Evolutionary conservation across 1,140 invertebrate species (phyloP).

Genomic region (Solenopsis invicta): DNA sequence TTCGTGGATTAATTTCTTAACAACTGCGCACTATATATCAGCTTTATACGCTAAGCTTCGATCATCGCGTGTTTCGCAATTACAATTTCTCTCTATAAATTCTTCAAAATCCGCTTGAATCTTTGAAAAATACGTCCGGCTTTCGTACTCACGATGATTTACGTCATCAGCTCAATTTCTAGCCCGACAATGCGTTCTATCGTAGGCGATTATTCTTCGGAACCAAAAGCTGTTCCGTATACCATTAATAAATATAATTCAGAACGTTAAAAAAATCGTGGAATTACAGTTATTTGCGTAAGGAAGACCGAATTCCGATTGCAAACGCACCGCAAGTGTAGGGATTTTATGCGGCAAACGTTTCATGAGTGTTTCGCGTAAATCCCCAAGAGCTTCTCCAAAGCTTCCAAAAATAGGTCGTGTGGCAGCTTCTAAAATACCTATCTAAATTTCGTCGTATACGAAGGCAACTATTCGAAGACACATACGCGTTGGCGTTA

Average conservation of each 20-base stretch:
- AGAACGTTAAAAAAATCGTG: not conserved
- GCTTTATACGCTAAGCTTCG: not conserved
- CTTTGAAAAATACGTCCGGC: constrained; percentile 1
- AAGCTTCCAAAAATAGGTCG: constrained; percentile 79
- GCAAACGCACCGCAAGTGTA: not conserved
- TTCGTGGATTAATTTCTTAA: constrained; percentile 31
- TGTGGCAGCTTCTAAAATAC: constrained; percentile 66
- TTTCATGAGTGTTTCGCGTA: constrained; percentile 14
- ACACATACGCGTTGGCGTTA: constrained; percentile 75
- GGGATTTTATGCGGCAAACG: not conserved
- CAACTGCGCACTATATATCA: constrained; percentile 10
- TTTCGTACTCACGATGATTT: constrained; percentile 1
- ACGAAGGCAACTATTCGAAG: constrained; percentile 83
- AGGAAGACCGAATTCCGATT: constrained; percentile 47
- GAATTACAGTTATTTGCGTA: not conserved
- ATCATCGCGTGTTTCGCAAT: not conserved
- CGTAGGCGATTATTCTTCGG: not conserved
- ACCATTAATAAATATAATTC: constrained; percentile 6
- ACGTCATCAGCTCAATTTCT: not conserved
- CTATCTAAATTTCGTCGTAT: constrained; percentile 73
- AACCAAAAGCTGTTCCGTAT: not conserved
- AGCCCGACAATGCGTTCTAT: not conserved
- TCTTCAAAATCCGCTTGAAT: not conserved
- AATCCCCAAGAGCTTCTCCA: constrained; percentile 44
- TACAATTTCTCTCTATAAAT: not conserved